Evolutionary conservation across 2,888 invertebrate genomes (phyloP).

Genomic region (Galerucella nymphaeae): DNA sequence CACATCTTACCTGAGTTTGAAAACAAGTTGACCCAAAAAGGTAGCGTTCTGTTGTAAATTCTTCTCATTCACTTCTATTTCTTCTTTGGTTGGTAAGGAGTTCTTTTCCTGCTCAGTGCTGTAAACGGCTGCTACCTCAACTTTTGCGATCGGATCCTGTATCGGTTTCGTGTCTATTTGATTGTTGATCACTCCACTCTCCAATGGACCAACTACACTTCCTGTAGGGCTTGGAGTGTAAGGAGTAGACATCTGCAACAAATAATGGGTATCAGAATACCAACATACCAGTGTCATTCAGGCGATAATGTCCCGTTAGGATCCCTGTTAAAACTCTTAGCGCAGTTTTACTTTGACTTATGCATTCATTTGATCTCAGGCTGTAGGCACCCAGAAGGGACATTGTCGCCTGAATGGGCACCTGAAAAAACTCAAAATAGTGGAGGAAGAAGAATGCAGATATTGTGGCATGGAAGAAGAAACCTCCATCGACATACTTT

Average conservation of each 20-base stretch:
- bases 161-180: conserved; percentile 45
- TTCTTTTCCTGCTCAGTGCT: conserved; percentile 65
- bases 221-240: conserved; percentile 64
- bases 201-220: conserved; percentile 61
- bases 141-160: conserved; percentile 61
- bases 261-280: conserved; percentile 25
- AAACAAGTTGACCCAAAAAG: conserved; percentile 87
- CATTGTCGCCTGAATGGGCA: too few relatives aligned
- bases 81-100: conserved; percentile 67
- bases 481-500: too few relatives aligned
- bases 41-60: conserved; percentile 71
- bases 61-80: conserved; percentile 71
- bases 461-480: too few relatives aligned
- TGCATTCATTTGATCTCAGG: too few relatives aligned
- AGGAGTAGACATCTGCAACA: conserved; percentile 60
- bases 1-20: conserved; percentile 77
- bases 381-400: too few relatives aligned
- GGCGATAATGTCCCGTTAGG: too few relatives aligned
- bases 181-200: conserved; percentile 57
- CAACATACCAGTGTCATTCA: too few relatives aligned
- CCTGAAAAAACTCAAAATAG: too few relatives aligned
- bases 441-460: too few relatives aligned
- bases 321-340: too few relatives aligned
- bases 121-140: conserved; percentile 55
- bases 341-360: too few relatives aligned